Evolutionary conservation across 1,140 invertebrate genomes (phyloP), one percentile per base, ranked within the genome.

Genomic region (Bicyclus anynana): DNA sequence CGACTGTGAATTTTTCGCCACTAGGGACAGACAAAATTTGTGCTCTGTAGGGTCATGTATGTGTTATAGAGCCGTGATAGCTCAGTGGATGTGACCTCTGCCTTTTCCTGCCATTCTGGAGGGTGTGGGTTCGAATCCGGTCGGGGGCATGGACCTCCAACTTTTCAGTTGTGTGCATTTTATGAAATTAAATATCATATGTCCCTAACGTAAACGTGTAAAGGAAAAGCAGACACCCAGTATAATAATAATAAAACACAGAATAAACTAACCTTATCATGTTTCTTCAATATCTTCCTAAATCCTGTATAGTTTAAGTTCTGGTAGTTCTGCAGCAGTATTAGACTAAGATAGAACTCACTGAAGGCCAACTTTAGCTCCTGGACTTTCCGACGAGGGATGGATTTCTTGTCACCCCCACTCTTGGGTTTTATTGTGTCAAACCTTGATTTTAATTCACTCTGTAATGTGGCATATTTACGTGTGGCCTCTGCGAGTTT

Each of bases 241-340:
- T n/a, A n/a, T n/a, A 26, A 26, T 7, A 26, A 7, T 27, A 27
- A 27, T 10, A 33, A 33, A 33, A 10, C 9, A 12, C 7, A 3
- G 2, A 10, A 29, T 2, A 7, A 7, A 33, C 29, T 33, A 16
- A 99, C 95, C 92, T 99, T 99, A 88, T 99, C 99, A 87, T 99
- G 98, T 89, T 99, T 99, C 85, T 99, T 99, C n/a, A 99, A 91
- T 78, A 99, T 99, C 90, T 99, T 99, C 55, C 98, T 92, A 90
- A 99, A 99, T 0, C 99, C 99, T 12, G 98, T 99, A 73, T 97
- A 98, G 90, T 99, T 99, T 14, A 99, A 90, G 87, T 98, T 99
- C 78, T 96, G 95, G 75, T 96, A 97, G 74, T 96, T 96, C 75
- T 96, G 95, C 40, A 96, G 90, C 1, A 99, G 91, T 68, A 99